Conservation (phyloP, 2,797 vertebrate genomes). For the Capromys pilorides region DNA sequence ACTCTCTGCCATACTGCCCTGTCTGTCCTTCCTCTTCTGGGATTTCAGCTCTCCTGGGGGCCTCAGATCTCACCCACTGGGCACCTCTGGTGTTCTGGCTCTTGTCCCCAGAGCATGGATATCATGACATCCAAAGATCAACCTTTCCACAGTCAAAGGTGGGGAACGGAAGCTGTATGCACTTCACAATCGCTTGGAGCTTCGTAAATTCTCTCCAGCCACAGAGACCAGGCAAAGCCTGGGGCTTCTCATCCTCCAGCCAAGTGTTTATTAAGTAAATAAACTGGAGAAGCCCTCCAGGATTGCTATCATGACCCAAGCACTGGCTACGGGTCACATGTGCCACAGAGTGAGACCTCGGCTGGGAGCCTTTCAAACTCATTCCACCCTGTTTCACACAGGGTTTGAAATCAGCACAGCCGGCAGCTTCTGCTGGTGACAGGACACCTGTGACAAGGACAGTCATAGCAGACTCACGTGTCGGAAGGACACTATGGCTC, state of each 20-base stretch:
- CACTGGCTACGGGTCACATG: not conserved
- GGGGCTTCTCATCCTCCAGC: not conserved
- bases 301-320: not conserved
- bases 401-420: not conserved
- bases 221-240: not conserved
- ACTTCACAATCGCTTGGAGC: too few relatives aligned
- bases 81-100: not conserved
- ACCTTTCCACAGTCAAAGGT: not conserved
- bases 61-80: not conserved
- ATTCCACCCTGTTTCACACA: too few relatives aligned
- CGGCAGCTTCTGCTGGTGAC: not conserved
- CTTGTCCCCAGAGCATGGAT: not conserved
- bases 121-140: not conserved
- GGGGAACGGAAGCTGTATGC: too few relatives aligned
- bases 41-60: not conserved
- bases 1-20: fast-evolving
- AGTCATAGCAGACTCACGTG: not conserved
- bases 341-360: not conserved
- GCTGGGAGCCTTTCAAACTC: not conserved
- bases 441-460: not conserved
- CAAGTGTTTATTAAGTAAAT: not conserved
- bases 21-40: not conserved
- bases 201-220: not conserved
- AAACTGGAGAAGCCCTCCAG: not conserved
- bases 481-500: not conserved